phyloP scores from a whole-genome alignment of 2,888 invertebrate genomes.

The Troides helena region DNA sequence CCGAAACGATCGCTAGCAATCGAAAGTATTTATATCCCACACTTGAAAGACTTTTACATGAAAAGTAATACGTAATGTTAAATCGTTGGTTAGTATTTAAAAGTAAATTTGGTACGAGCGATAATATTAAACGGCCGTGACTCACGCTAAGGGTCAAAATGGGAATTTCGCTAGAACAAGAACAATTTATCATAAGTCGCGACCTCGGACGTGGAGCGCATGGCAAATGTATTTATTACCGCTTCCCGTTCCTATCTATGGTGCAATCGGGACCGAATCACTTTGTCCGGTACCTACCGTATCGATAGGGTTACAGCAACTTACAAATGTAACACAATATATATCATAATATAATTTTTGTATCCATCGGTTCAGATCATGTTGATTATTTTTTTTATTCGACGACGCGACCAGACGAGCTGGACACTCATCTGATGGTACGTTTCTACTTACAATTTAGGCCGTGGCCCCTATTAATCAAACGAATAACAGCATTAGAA shows the following conservation, averaged over 20 bases:
- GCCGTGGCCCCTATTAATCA: too few relatives aligned
- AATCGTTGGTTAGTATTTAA: conserved; percentile 4
- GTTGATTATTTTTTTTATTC: too few relatives aligned
- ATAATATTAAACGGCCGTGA: conserved; percentile 29
- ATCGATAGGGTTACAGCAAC: conserved; percentile 16
- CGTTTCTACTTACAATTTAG: too few relatives aligned
- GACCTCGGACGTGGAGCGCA: conserved; percentile 53
- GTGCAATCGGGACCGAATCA: conserved; percentile 49
- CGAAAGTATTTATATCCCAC: not conserved
- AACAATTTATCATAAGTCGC: conserved; percentile 50
- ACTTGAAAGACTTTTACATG: not conserved
- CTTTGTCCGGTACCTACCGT: conserved; percentile 41
- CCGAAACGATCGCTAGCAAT: not conserved
- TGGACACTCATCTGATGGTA: too few relatives aligned
- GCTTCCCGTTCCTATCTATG: conserved; percentile 49
- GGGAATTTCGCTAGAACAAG: conserved; percentile 37
- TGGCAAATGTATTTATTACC: conserved; percentile 49
- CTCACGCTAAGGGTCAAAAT: conserved; percentile 32
- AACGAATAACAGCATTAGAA: too few relatives aligned
- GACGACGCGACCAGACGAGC: too few relatives aligned
- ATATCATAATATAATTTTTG: too few relatives aligned
- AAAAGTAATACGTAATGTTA: not conserved
- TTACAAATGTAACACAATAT: too few relatives aligned
- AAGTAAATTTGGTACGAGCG: conserved; percentile 20
- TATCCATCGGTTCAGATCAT: too few relatives aligned